A percentile compares a stretch with the other conserved stretches of the same genome.
Evolutionary conservation across 2,113 vertebrate species (phyloP).

Genomic region (Corapipo altera): DNA sequence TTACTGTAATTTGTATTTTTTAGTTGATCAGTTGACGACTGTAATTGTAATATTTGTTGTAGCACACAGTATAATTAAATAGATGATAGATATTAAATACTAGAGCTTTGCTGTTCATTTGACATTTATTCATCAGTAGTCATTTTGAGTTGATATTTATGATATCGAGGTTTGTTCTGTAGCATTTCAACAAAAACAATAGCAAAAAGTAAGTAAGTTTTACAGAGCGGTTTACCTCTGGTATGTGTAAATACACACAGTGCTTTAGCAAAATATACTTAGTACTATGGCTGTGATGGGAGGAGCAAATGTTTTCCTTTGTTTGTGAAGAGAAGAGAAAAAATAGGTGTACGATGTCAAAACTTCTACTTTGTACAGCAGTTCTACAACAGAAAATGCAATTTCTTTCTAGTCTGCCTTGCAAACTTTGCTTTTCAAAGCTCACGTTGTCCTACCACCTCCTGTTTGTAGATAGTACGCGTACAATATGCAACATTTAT

Average conservation of each 20-base stretch:
- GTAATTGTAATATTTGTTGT: constrained; percentile 79
- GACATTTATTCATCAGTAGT: constrained; percentile 23
- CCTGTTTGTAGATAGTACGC: constrained; percentile 73
- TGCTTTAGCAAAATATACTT: background rate
- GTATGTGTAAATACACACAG: background rate
- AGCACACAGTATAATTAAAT: constrained; percentile 66
- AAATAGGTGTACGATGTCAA: background rate
- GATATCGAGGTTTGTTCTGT: background rate
- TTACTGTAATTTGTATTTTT: constrained; percentile 85
- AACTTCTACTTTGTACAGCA: constrained; percentile 37
- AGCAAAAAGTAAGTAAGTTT: constrained; percentile 14
- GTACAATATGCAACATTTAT: constrained; percentile 86
- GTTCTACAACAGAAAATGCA: constrained; percentile 24
- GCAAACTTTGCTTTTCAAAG: constrained; percentile 68
- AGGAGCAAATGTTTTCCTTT: constrained; percentile 41
- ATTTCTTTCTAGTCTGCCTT: constrained; percentile 59
- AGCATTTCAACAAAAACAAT: constrained; percentile 11
- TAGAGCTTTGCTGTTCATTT: constrained; percentile 36
- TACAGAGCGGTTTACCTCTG: background rate
- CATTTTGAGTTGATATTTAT: constrained; percentile 29
- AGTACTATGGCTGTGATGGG: background rate
- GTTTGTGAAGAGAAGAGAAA: constrained; percentile 11
- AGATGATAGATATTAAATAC: constrained; percentile 57
- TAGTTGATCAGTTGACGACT: constrained; percentile 80
- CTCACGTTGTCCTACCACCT: constrained; percentile 60